These are phyloP conservation scores for Hydriomena furcata DNA, from an alignment of 2,888 invertebrate genomes.

Conservation along the genomic window DNA sequence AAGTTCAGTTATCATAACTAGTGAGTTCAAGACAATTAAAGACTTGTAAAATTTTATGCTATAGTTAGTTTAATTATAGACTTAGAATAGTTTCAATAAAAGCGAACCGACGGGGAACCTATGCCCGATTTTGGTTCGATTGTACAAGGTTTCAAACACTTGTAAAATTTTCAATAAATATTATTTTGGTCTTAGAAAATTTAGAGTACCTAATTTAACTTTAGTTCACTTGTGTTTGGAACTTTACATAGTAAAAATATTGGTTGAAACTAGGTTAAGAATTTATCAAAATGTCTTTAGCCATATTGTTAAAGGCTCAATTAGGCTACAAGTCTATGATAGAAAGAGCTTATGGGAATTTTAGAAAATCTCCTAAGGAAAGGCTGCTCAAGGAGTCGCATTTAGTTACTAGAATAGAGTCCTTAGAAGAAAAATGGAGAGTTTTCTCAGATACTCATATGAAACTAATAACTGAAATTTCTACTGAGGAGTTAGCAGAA, in stretches of 20 bases:
- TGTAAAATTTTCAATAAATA: not conserved
- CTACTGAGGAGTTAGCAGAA: too few species aligned
- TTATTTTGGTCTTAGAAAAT: not conserved
- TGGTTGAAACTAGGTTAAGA: too few species aligned
- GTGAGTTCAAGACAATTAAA: too few species aligned
- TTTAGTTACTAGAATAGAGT: conserved; percentile 2
- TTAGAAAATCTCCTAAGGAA: conserved; percentile 13
- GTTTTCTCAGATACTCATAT: not conserved
- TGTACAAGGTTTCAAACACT: not conserved
- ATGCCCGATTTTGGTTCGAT: not conserved
- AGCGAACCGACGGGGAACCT: not conserved
- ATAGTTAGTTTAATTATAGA: too few species aligned
- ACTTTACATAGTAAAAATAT: too few species aligned
- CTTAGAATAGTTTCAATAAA: not conserved
- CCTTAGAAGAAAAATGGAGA: conserved; percentile 6
- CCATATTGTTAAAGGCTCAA: too few species aligned
- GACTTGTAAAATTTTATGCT: too few species aligned
- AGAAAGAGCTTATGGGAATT: conserved; percentile 7
- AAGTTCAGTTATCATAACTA: too few species aligned
- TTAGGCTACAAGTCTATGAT: not conserved
- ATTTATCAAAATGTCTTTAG: too few species aligned
- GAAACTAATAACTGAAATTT: not conserved
- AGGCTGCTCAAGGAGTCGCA: not conserved
- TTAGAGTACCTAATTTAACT: too few species aligned
- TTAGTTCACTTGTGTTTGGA: too few species aligned